Base-by-base conservation (phyloP, 2,113 vertebrate species). In the Limnothrissa miodon region DNA sequence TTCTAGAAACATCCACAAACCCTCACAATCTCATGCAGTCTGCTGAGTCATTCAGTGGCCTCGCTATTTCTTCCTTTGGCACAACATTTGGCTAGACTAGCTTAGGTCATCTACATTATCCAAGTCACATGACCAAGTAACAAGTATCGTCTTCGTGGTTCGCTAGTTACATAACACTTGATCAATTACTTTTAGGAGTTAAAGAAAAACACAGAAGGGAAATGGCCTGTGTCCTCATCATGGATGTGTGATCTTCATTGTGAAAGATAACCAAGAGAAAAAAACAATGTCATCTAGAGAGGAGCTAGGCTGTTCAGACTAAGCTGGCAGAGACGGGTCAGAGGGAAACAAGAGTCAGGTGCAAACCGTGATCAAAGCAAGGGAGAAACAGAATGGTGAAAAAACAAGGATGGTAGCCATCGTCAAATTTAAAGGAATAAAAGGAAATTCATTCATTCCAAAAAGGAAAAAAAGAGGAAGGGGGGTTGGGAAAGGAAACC, bases 281-380 rank as follows among this genome's bases (percentile, higher is more conserved):
- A 70, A 70, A 74, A 74, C 11, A 13, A 33, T 39, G 25, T 66
- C n/a, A 66, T 66, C 59, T 33, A 66, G 59, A 66, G 59, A 66
- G 59, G n/a, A 10, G 36, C 66, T 74, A 74, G 66, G 15, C 66
- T 74, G 4, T 17, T 17, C 33, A 74, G 9, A 74, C 66, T 74
- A 74, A 74, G 33, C 66, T 74, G 66, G 33, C 29, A 74, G 66
- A 74, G 17, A 36, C 8, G 48, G 25, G 66, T 74, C 25, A 29
- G 25, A 74, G 66, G 66, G 29, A 33, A 29, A 74, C 66, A 13
- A 36, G 33, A 74, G 25, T 84, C 39, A 56, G 82, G 82, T 84
- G 87, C 87, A 85, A 87, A 88, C 29, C 78, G 78, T 83, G 85
- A 83, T 82, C 82, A 88, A 89, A 86, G 81, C 80, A 86, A 87